phyloP scores from a whole-genome alignment of 2,888 invertebrate genomes.

The Tillus elongatus region DNA sequence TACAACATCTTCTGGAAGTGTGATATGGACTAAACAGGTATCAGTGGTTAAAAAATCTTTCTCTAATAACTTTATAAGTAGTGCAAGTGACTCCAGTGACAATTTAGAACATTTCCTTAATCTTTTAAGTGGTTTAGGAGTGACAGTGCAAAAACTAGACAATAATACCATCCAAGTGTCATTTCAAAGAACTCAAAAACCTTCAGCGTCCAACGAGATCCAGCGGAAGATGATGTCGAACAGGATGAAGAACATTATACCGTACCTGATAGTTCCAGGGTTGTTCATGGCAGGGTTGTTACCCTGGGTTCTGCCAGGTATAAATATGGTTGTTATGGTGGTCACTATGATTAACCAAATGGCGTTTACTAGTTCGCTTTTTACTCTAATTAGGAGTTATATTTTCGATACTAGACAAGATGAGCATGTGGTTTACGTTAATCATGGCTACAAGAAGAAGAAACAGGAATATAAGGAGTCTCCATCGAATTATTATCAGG shows the following conservation, averaged over 20 bases:
- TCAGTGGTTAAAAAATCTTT: too few relatives aligned
- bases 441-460: conserved; percentile 49
- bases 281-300: conserved; percentile 56
- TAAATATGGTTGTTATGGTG: conserved; percentile 56
- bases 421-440: conserved; percentile 50
- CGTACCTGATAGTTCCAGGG: conserved; percentile 52
- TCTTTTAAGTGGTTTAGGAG: too few relatives aligned
- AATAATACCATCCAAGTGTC: too few relatives aligned
- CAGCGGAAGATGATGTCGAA: conserved; percentile 13
- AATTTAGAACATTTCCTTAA: too few relatives aligned
- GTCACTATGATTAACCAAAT: conserved; percentile 58
- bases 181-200: conserved; percentile 5
- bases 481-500: too few relatives aligned
- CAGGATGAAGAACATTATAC: conserved; percentile 36
- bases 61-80: too few relatives aligned
- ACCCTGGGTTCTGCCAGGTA: conserved; percentile 58
- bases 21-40: too few relatives aligned
- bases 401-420: conserved; percentile 47
- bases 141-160: too few relatives aligned
- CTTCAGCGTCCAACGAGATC: conserved; percentile 17
- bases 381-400: conserved; percentile 50
- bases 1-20: too few relatives aligned
- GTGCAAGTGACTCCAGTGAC: too few relatives aligned
- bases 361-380: conserved; percentile 54
- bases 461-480: conserved; percentile 21